Evolutionary conservation across 2,113 vertebrate genomes (phyloP).

Genomic region (Polyodon spathula): DNA sequence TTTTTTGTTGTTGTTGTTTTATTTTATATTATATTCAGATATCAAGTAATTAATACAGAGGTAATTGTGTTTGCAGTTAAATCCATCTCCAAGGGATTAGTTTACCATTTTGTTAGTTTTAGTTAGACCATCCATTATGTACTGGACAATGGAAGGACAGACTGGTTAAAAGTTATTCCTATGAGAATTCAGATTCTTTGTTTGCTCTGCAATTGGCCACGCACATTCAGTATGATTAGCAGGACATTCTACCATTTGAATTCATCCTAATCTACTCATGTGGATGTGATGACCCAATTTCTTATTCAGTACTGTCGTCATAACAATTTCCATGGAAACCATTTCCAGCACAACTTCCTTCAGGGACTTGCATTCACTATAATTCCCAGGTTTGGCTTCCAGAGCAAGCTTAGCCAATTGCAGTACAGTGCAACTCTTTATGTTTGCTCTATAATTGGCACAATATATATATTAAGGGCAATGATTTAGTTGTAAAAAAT

Average conservation of each 20-base stretch:
- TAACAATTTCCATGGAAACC: constrained; percentile 9
- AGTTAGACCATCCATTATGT: constrained; percentile 11
- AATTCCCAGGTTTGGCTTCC: neutral
- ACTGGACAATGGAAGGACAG: neutral
- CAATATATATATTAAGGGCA: no score
- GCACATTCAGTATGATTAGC: constrained; percentile 13
- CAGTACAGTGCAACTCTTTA: neutral
- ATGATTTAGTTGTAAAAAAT: no score
- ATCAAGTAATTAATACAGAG: no score
- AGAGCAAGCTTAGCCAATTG: neutral
- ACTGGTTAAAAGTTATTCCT: constrained; percentile 10
- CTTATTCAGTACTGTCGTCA: neutral
- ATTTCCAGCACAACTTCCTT: neutral
- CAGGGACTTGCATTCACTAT: neutral
- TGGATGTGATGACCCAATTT: neutral
- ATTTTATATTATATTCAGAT: no score
- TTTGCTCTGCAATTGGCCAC: constrained; percentile 9
- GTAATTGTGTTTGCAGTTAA: no score
- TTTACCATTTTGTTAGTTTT: constrained; percentile 1
- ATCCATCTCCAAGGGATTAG: neutral
- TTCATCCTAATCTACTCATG: constrained; percentile 13
- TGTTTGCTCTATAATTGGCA: no score
- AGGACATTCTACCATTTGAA: constrained; percentile 4
- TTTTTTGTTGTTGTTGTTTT: no score
- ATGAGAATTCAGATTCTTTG: constrained; percentile 13